Conservation (phyloP, 2,797 vertebrate genomes). For the Apogon talboti region DNA sequence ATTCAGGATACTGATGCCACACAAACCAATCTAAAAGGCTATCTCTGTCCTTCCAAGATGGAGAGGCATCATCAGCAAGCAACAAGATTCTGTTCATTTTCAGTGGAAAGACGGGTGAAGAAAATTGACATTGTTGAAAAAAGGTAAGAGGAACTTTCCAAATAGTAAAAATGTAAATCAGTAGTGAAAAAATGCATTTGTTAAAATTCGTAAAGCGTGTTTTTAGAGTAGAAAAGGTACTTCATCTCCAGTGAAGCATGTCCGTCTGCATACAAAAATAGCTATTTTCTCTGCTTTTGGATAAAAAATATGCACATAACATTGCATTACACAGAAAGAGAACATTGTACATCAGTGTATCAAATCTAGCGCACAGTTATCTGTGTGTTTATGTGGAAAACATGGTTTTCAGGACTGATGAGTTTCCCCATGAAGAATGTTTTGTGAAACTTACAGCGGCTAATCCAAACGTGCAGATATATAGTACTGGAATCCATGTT, state of each 20-base stretch:
- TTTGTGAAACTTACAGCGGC: slow-evolving; percentile 12
- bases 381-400: neutral
- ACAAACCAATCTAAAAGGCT: too few relatives aligned
- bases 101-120: neutral
- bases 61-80: neutral
- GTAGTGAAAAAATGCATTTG: neutral
- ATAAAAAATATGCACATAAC: neutral
- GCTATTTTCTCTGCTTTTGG: neutral
- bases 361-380: slow-evolving; percentile 17
- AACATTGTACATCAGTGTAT: slow-evolving; percentile 29
- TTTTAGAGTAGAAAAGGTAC: slow-evolving; percentile 11
- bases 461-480: slow-evolving; percentile 1
- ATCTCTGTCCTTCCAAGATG: neutral
- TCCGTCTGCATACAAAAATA: slow-evolving; percentile 19
- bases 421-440: slow-evolving; percentile 12
- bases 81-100: neutral
- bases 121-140: slow-evolving; percentile 16
- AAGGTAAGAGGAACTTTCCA: neutral
- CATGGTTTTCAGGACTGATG: neutral
- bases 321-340: slow-evolving; percentile 10
- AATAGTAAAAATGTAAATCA: slow-evolving; percentile 3
- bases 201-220: slow-evolving; percentile 16
- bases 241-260: slow-evolving; percentile 10
- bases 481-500: neutral
- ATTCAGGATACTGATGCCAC: too few relatives aligned